Base-by-base conservation (phyloP, 2,888 invertebrate species). In the Conistra vaccinii region DNA sequence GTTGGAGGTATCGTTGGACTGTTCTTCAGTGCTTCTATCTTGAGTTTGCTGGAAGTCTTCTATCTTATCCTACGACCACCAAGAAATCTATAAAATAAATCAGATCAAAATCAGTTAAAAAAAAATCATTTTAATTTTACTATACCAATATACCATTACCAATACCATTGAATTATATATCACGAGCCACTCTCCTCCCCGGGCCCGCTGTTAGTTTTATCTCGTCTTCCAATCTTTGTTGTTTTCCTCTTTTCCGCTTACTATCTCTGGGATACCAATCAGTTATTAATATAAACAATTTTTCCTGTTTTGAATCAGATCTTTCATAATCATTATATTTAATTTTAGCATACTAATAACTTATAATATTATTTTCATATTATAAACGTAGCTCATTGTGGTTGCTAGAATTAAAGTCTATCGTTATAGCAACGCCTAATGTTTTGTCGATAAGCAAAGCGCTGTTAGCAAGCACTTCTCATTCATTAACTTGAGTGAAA, bases 1-100 rank as follows among this genome's bases (percentile, higher is more conserved):
- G 94, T 97, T 80, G 97, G 97, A 61, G 97, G 97, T 6, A 96
- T 97, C 48, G 94, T 97, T 1, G 97, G 97, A 0, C 90, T 97
- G 0, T 97, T 97, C 90, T 96, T 97, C 84, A 97, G 97, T 12
- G 97, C 97, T 1, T 97, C 97, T 66, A 92, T 97, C 76, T 91
- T 97, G 72, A 97, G 97, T 89, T 89, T 97, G 60, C 95, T 97
- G 0, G 97, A 97, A 93, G 90, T 97, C 76, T 89, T 97, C n/a
- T 97, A 97, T 88, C 97, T 95, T 3, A 79, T 94, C 14, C 78
- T 93, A 10, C 85, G 88, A 26, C 75, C 82, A 61, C 58, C 57
- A 20, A 62, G 45, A 60, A 51, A 57, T 29, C 5, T 35, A 69
- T 69, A 63, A 67, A 53, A 62, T 48, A 48, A 48, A 48, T 23